Evolutionary conservation across 2,113 vertebrate genomes (phyloP).

Genomic region (Rhinoderma darwinii): DNA sequence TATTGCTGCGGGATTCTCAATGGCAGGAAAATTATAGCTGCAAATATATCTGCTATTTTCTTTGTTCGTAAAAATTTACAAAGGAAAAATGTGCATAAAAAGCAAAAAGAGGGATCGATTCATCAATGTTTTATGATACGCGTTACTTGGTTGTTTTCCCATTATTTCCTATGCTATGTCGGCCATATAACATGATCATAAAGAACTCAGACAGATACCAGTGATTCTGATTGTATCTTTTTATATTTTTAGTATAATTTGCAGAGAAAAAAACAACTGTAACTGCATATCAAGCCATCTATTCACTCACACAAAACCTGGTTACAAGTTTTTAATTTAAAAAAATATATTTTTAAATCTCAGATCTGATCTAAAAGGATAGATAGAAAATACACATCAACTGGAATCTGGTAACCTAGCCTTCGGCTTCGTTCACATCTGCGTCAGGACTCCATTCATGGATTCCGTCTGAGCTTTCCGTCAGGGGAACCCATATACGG

Average conservation of each 20-base stretch:
- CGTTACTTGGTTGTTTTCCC: slow-evolving; percentile 55
- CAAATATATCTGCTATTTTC: slow-evolving; percentile 64
- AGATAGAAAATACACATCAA: too few species aligned
- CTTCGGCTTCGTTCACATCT: too few species aligned
- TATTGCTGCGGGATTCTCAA: slow-evolving; percentile 60
- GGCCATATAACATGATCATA: slow-evolving; percentile 49
- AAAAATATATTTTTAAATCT: too few species aligned
- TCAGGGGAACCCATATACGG: too few species aligned
- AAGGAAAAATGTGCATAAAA: slow-evolving; percentile 33
- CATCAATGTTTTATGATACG: slow-evolving; percentile 58
- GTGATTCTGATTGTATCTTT: slow-evolving; percentile 19
- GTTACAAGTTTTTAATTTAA: too few species aligned
- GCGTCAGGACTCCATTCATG: too few species aligned
- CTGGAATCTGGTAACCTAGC: too few species aligned
- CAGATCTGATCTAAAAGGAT: too few species aligned
- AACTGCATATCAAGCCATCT: neutral
- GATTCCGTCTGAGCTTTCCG: too few species aligned
- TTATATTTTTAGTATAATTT: slow-evolving; percentile 20
- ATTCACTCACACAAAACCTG: too few species aligned
- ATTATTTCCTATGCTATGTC: slow-evolving; percentile 54
- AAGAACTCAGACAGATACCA: slow-evolving; percentile 42
- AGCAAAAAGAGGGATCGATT: slow-evolving; percentile 60
- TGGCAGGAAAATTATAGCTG: slow-evolving; percentile 57
- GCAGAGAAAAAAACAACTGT: neutral
- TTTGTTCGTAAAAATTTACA: slow-evolving; percentile 60